Evolutionary conservation across 2,888 invertebrate genomes (phyloP).

Genomic region (Melieria crassipennis): DNA sequence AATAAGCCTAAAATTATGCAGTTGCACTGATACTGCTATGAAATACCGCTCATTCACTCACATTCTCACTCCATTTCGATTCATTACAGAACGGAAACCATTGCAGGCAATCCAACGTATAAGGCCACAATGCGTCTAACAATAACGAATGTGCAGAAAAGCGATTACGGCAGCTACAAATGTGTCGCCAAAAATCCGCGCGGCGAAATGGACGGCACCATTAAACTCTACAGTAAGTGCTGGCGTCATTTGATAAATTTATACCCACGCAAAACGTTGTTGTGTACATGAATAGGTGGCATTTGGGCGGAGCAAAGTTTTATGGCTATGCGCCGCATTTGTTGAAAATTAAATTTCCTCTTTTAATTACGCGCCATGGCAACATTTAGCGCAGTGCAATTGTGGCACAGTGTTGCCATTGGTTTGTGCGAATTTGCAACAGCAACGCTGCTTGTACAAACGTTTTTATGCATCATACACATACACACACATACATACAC

Average conservation of each 20-base stretch:
- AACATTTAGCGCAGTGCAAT: no score
- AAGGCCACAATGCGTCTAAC: constrained; percentile 89
- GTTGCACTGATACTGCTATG: neutral
- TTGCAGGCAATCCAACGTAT: constrained; percentile 77
- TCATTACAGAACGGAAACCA: constrained; percentile 72
- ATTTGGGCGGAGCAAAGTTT: no score
- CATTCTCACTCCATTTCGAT: constrained; percentile 21
- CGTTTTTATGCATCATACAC: no score
- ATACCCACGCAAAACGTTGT: no score
- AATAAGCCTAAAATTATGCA: constrained; percentile 19
- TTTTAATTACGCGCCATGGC: no score
- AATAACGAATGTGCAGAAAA: constrained; percentile 79
- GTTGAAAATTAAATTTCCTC: no score
- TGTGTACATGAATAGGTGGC: no score
- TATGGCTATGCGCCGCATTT: no score
- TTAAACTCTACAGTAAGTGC: constrained; percentile 87
- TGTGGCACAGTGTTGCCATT: no score
- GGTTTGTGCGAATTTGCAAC: no score
- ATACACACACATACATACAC: no score
- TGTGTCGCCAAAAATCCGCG: constrained; percentile 89
- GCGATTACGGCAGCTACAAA: constrained; percentile 89
- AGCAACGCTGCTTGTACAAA: no score
- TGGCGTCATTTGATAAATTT: constrained; percentile 19
- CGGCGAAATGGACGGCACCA: constrained; percentile 90
- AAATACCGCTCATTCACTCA: constrained; percentile 10